Base-by-base conservation (phyloP, 2,797 vertebrate genomes). In the Smutsia temminckii region DNA sequence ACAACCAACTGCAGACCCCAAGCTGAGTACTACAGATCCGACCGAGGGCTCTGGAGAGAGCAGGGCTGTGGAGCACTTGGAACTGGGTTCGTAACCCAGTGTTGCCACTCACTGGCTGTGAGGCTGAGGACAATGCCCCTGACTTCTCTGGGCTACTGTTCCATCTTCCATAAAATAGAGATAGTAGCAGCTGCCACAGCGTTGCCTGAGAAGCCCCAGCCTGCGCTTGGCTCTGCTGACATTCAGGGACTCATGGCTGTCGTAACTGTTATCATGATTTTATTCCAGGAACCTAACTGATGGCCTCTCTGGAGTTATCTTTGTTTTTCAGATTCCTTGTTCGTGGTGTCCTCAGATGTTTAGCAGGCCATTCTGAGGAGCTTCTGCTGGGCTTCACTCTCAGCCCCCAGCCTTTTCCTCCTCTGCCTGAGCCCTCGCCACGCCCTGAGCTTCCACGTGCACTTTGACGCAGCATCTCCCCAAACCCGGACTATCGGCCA, bases 391-490 rank as follows among this genome's bases (percentile, higher is more conserved):
- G n/a, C 53, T 74, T 64, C 51, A 17, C 21, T 1, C 51, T 32
- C 27, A 2, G 25, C 18, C 53, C 34, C 59, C 0, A 4, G 51
- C 20, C 8, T 42, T 37, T 11, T 23, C 4, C 89, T 75, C 8
- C 27, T 37, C 23, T 25, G 18, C 53, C 66, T 4, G 4, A 57
- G 42, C 42, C 66, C 40, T 1, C 3, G 16, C 88, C 2, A 12
- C 20, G 25, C 72, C 77, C 27, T 0, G 6, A 21, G 20, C n/a
- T 32, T 14, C 77, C 10, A 17, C 16, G 0, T 0, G 0, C 18
- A 1, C 23, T 0, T 14, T 2, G 23, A 53, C 6, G n/a, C 37
- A 6, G 20, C n/a, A 3, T 27, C 37, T 14, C 11, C 29, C 64
- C 42, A 16, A 12, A 3, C 11, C 27, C 1, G 14, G 51, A 61